These are phyloP conservation scores for Oxytorus armatus DNA, from an alignment of 2,888 invertebrate genomes.

Conservation along the genomic window DNA sequence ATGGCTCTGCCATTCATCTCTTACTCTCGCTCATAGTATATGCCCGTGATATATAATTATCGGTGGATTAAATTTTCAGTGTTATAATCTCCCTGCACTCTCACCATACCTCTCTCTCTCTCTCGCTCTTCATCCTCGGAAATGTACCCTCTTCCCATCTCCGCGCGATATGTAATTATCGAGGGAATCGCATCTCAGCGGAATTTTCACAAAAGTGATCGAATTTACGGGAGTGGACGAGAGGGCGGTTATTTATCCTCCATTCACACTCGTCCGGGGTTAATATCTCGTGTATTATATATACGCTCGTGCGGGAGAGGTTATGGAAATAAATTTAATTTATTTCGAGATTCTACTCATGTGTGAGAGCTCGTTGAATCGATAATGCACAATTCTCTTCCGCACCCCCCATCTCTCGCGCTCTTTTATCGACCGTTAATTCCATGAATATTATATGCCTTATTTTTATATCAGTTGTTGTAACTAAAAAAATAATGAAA, in stretches of 20 bases:
- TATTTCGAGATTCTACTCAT: slow-evolving; percentile 43
- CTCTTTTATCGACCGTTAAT: no score
- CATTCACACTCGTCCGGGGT: slow-evolving; percentile 42
- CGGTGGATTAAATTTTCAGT: slow-evolving; percentile 57
- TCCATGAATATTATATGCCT: slow-evolving; percentile 18
- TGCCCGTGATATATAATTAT: slow-evolving; percentile 54
- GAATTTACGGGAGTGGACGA: slow-evolving; percentile 38
- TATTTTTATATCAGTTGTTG: slow-evolving; percentile 20
- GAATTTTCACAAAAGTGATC: slow-evolving; percentile 59
- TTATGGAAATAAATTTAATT: slow-evolving; percentile 50
- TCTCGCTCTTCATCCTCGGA: slow-evolving; percentile 1
- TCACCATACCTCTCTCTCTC: slow-evolving; percentile 17
- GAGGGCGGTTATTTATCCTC: slow-evolving; percentile 49
- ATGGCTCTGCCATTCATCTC: background rate
- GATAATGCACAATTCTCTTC: slow-evolving; percentile 40
- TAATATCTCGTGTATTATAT: slow-evolving; percentile 49
- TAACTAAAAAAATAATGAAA: slow-evolving; percentile 25
- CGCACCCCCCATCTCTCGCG: background rate
- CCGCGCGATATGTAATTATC: slow-evolving; percentile 52
- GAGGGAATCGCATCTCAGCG: slow-evolving; percentile 34
- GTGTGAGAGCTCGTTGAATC: slow-evolving; percentile 9
- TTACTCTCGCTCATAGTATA: slow-evolving; percentile 8
- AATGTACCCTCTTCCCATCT: background rate
- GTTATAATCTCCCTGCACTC: slow-evolving; percentile 54
- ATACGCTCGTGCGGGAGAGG: background rate